A percentile compares a stretch with the other conserved stretches of the same genome.
These are phyloP conservation scores for Noctua pronuba DNA, from an alignment of 2,888 invertebrate genomes.

Conservation along the genomic window DNA sequence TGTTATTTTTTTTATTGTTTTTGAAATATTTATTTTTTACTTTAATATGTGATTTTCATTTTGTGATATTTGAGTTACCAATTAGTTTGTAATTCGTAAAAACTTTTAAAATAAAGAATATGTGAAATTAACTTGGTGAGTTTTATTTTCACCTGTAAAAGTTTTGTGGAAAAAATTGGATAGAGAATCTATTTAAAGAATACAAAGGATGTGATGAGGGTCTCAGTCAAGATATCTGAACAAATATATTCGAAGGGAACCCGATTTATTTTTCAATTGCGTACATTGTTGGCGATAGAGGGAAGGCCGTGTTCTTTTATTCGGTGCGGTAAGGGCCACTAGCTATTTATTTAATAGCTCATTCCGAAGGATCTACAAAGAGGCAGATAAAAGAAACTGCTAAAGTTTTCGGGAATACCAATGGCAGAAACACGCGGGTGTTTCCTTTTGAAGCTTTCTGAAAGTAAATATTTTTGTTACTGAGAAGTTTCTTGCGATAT, in stretches of 20 bases:
- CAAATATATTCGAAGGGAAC: slow-evolving; percentile 58
- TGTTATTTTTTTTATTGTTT: slow-evolving; percentile 64
- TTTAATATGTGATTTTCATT: slow-evolving; percentile 70
- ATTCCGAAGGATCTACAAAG: slow-evolving; percentile 71
- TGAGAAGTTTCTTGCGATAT: neutral
- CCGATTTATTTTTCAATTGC: slow-evolving; percentile 69
- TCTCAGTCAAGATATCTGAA: slow-evolving; percentile 55
- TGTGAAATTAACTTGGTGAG: slow-evolving; percentile 47
- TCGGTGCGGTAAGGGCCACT: slow-evolving; percentile 66
- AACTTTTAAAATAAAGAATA: slow-evolving; percentile 68
- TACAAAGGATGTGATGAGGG: slow-evolving; percentile 54
- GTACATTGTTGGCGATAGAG: slow-evolving; percentile 60
- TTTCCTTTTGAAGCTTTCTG: slow-evolving; percentile 68
- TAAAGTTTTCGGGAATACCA: slow-evolving; percentile 70
- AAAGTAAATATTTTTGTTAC: slow-evolving; percentile 68
- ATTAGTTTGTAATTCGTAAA: slow-evolving; percentile 58
- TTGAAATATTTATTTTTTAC: slow-evolving; percentile 63
- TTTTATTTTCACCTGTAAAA: slow-evolving; percentile 58
- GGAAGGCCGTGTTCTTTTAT: slow-evolving; percentile 71
- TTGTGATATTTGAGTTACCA: slow-evolving; percentile 78
- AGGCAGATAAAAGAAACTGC: slow-evolving; percentile 72
- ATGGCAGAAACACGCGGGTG: slow-evolving; percentile 63
- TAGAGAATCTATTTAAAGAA: slow-evolving; percentile 33
- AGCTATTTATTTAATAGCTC: slow-evolving; percentile 78
- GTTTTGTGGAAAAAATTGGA: slow-evolving; percentile 21